A percentile compares a stretch with the other conserved stretches of the same genome.
Conservation (phyloP, 2,797 vertebrate genomes). For the Myotis planiceps region DNA sequence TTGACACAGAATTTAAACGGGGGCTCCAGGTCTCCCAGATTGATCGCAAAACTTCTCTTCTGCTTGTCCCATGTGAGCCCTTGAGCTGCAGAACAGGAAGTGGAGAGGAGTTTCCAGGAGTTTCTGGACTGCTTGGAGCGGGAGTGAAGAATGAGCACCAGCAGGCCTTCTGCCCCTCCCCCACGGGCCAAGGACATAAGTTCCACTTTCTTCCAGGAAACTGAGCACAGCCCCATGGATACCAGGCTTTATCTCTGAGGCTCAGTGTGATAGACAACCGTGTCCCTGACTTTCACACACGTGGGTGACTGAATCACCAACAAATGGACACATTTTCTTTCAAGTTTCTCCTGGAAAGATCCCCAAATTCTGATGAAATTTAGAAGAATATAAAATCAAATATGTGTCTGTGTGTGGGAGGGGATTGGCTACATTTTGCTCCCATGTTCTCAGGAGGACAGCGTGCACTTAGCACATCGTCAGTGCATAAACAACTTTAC, state of each 20-base stretch:
- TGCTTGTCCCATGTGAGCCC: background rate
- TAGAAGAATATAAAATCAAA: slow-evolving; percentile 63
- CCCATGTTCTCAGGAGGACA: background rate
- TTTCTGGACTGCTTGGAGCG: slow-evolving; percentile 31
- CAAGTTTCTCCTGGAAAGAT: slow-evolving; percentile 38
- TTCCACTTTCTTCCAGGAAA: slow-evolving; percentile 70
- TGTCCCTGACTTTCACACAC: background rate
- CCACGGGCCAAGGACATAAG: background rate
- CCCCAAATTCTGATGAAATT: background rate
- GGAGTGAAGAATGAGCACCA: background rate
- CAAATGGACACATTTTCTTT: background rate
- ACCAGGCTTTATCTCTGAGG: slow-evolving; percentile 52
- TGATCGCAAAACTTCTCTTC: background rate
- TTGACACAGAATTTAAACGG: background rate
- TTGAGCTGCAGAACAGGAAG: slow-evolving; percentile 34
- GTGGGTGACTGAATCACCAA: background rate
- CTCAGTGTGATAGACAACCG: slow-evolving; percentile 37
- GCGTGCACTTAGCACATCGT: background rate
- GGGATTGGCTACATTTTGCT: background rate
- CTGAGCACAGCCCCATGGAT: slow-evolving; percentile 44
- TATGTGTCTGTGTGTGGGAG: background rate
- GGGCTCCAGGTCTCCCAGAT: background rate
- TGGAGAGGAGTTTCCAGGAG: slow-evolving; percentile 39
- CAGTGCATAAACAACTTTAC: background rate
- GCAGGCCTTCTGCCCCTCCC: background rate